Base-by-base conservation (phyloP, 2,888 invertebrate species). In the Strigamia transsilvanica region DNA sequence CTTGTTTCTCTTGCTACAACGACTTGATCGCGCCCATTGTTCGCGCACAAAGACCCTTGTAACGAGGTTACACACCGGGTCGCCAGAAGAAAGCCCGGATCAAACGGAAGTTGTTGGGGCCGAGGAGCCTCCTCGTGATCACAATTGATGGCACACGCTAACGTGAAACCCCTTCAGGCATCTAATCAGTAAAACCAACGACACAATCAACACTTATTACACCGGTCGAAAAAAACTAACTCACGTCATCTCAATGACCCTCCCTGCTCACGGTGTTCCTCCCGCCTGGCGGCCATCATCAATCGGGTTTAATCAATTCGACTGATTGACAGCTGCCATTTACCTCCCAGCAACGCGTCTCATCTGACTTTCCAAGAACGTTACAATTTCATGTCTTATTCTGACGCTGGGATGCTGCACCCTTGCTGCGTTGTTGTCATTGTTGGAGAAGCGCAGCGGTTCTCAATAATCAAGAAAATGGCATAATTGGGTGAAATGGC, bases 81-180 rank as follows among this genome's bases (percentile, higher is more conserved):
- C 61, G 61, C 61, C 21, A 61, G 61, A 61, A 61, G 61, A 61
- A 61, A 61, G 61, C 61, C 61, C 61, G 61, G 61, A 61, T 61
- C 61, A 61, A 61, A 61, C 61, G 61, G 61, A 61, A 61, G 61
- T 61, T 61, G 61, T 61, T 61, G 61, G 61, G 61, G 61, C 61
- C 61, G 61, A 61, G 61, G 61, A 61, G n/a, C 61, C 5, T 61
- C 61, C 61, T 61, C 61, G 18, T 18, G 61, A 61, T 61, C 61
- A 61, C 61, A 61, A 61, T 61, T 61, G 61, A 61, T 61, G 61
- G 18, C 61, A 61, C 15, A 5, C 61, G 61, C 61, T 61, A 61
- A 61, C 61, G 23, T 21, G 61, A 18, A 4, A 61, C 61, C 61
- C 23, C 23, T 61, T 61, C 61, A 56, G 61, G 61, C 61, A 61